Evolutionary conservation across 1,140 invertebrate species (phyloP), one percentile per base, ranked within the genome.

Genomic region (Apis cerana): DNA sequence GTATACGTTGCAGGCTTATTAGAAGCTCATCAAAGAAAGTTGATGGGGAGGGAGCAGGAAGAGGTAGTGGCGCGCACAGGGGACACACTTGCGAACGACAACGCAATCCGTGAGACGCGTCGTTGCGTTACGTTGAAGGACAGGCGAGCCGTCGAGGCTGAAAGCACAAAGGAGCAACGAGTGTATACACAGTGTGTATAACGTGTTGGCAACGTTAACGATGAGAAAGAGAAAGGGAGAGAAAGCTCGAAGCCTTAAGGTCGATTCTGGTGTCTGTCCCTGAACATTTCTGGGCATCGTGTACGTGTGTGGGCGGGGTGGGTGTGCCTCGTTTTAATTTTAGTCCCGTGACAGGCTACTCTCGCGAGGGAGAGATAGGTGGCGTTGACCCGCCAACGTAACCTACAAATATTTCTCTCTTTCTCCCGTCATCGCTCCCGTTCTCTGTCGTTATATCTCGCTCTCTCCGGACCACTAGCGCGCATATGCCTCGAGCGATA

Each of bases 241-340:
- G 68, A 65, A 82, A 82, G 64, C 71, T 81, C 17, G 71, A 62
- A 59, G 56, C 58, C 80, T 77, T 85, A 83, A 79, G 70, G 75
- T 56, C 81, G 81, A 85, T 83, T 75, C 59, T 50, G 21, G 48
- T 58, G 23, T 80, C 56, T 83, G 69, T 71, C 65, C 75, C 58
- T 65, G 82, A 76, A 77, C 52, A 64, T 77, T 80, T n/a, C 68
- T 80, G 82, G 72, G 43, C 61, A 67, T 58, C 23, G 82, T 52
- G 68, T 83, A 61, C 70, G 74, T 56, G 78, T 74, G 83, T 82
- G 33, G 68, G 83, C 50, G 54, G 72, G 59, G 74, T 75, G 87
- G 87, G 75, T 86, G 89, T 87, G 75, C 85, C 91, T 90, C 86
- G 90, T 92, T 93, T 93, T 94, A 94, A 93, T 93, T 94, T 94